phyloP scores from a whole-genome alignment of 2,113 vertebrate species.

The Pristiophorus japonicus region DNA sequence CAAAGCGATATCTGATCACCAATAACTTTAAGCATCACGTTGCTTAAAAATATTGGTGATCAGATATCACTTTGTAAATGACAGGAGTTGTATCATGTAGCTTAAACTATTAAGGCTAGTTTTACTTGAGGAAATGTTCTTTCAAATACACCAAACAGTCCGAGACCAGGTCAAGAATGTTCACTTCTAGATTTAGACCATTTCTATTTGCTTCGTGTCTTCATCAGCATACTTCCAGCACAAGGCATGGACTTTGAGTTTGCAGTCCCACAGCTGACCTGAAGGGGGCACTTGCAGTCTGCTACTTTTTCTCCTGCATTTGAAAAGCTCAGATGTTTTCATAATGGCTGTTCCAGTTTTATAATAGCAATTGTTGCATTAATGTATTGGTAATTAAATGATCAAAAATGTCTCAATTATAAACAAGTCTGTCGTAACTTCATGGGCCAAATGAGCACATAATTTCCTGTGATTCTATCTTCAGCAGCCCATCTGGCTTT shows the following conservation, averaged over 20 bases:
- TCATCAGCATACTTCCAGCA: neutral
- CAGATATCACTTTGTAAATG: neutral
- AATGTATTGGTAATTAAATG: neutral
- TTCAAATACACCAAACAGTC: neutral
- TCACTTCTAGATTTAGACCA: neutral
- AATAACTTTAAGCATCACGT: neutral
- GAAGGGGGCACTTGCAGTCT: slow-evolving; percentile 26
- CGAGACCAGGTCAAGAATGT: neutral
- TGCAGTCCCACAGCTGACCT: neutral
- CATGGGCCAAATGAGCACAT: neutral
- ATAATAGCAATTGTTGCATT: neutral
- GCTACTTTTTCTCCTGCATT: neutral
- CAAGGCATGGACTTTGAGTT: neutral
- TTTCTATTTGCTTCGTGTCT: neutral
- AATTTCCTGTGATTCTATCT: neutral
- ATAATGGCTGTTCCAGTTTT: neutral
- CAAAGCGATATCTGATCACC: neutral
- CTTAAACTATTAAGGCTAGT: neutral
- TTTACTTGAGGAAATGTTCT: neutral
- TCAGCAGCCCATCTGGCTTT: neutral
- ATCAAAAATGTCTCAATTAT: neutral
- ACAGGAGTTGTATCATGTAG: neutral
- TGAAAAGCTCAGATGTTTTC: no score
- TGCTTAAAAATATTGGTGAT: neutral
- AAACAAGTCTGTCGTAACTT: neutral